phyloP scores from a whole-genome alignment of 2,113 vertebrate species.

The Protobothrops mucrosquamatus region DNA sequence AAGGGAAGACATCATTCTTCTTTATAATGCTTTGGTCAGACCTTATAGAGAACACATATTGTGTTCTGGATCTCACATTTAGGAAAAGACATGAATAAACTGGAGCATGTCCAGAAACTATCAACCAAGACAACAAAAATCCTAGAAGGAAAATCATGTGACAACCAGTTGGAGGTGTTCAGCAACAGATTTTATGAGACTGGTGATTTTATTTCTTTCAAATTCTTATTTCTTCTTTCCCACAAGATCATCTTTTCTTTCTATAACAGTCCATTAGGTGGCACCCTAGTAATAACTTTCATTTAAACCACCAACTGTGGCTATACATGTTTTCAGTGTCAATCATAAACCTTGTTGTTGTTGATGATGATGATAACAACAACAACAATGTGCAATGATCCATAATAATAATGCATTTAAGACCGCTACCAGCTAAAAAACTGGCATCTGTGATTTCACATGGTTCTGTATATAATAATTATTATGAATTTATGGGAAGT shows the following conservation, averaged over 20 bases:
- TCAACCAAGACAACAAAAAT: background rate
- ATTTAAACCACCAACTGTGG: fast-evolving
- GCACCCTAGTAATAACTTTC: conserved; percentile 42
- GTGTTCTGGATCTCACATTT: background rate
- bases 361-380: background rate
- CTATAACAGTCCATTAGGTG: conserved; percentile 37
- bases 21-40: background rate
- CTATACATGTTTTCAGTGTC: background rate
- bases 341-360: background rate
- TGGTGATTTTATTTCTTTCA: fast-evolving
- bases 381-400: background rate
- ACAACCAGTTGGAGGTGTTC: background rate
- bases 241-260: conserved; percentile 3
- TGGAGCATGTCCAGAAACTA: background rate
- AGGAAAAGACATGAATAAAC: background rate
- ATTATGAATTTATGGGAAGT: background rate
- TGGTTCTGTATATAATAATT: background rate
- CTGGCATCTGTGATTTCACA: background rate
- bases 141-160: background rate
- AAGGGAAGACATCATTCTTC: background rate
- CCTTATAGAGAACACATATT: background rate
- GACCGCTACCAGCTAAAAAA: background rate
- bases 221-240: background rate
- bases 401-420: background rate
- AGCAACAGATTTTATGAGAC: fast-evolving